phyloP scores from a whole-genome alignment of 2,113 vertebrate species.

The Hyperopisus bebe region DNA sequence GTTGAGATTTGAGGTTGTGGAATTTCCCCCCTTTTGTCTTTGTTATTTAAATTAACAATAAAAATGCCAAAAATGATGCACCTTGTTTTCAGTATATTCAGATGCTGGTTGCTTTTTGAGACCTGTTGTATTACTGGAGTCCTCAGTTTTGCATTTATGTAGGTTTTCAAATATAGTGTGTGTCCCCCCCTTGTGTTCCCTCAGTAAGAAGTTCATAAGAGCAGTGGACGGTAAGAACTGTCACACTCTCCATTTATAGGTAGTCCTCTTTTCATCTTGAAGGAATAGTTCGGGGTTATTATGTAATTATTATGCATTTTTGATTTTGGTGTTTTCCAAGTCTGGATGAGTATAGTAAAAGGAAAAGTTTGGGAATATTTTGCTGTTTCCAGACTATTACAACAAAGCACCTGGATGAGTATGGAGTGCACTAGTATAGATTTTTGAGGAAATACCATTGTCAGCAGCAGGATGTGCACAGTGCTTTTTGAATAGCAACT shows the following conservation, averaged over 20 bases:
- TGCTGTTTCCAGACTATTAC: background rate
- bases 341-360: background rate
- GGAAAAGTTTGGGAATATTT: background rate
- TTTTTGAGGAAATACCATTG: background rate
- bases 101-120: background rate
- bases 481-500: background rate
- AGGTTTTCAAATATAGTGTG: background rate
- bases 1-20: constrained; percentile 21
- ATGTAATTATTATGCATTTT: background rate
- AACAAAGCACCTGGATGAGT: background rate
- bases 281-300: background rate
- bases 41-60: constrained; percentile 72
- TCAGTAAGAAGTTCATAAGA: background rate
- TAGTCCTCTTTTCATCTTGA: background rate
- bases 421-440: background rate
- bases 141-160: background rate
- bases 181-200: background rate
- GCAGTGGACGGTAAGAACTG: background rate
- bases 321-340: background rate
- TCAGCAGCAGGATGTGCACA: background rate
- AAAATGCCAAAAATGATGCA: constrained; percentile 29
- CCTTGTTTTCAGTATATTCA: background rate
- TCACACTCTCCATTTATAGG: background rate
- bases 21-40: constrained; percentile 56
- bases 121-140: background rate